Conservation (phyloP, 2,888 invertebrate genomes). For the Tenthredo scrophulariae region DNA sequence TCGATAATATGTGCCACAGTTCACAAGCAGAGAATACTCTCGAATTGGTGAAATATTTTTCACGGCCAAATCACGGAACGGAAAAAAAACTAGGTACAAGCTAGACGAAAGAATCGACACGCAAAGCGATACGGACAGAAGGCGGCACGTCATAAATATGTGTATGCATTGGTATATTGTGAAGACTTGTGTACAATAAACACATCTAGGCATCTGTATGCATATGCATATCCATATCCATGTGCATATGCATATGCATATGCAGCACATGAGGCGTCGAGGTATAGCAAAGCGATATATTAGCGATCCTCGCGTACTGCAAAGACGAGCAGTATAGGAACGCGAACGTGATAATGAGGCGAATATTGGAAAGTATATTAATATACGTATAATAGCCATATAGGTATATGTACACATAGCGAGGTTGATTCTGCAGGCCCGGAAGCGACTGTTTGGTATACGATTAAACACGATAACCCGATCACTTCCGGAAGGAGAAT, state of each 20-base stretch:
- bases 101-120: neutral
- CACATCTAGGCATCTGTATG: neutral
- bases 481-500: no score
- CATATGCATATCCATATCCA: no score
- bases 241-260: neutral
- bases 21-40: neutral
- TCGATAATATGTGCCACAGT: neutral
- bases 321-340: neutral
- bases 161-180: neutral
- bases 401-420: no score
- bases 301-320: neutral
- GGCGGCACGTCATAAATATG: neutral
- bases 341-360: conserved; percentile 3
- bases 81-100: neutral
- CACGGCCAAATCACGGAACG: neutral
- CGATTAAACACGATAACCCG: no score
- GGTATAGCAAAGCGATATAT: neutral
- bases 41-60: neutral
- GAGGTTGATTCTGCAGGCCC: no score
- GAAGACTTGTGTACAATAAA: neutral
- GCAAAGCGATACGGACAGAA: neutral
- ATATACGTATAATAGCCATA: neutral
- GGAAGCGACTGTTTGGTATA: no score
- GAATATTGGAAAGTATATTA: neutral
- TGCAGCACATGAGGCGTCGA: neutral